Conservation (phyloP, 2,113 vertebrate genomes). For the Coreoperca whiteheadi region DNA sequence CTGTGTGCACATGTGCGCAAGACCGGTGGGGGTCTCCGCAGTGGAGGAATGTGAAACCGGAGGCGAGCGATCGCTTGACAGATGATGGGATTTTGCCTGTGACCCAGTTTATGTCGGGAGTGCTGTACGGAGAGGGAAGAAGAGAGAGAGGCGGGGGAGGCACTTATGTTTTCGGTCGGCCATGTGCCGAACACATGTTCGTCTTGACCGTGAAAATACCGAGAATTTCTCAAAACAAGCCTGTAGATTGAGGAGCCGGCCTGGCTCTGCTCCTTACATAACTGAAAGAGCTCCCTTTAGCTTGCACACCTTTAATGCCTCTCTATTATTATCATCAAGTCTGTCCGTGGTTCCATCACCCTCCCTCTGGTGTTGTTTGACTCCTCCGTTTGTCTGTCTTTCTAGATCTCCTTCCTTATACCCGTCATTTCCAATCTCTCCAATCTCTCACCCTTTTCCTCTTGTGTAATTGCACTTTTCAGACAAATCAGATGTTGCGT, state of each 20-base stretch:
- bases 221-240: slow-evolving; percentile 77
- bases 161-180: slow-evolving; percentile 57
- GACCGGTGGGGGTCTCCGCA: slow-evolving; percentile 53
- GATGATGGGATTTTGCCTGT: slow-evolving; percentile 77
- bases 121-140: slow-evolving; percentile 25
- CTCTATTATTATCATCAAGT: slow-evolving; percentile 58
- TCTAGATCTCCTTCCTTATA: slow-evolving; percentile 8
- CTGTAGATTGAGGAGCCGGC: slow-evolving; percentile 53
- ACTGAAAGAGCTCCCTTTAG: slow-evolving; percentile 62
- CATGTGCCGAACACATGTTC: slow-evolving; percentile 83
- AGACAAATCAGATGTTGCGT: slow-evolving; percentile 33
- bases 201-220: slow-evolving; percentile 76
- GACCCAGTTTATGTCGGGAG: slow-evolving; percentile 77
- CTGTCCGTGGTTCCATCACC: slow-evolving; percentile 40
- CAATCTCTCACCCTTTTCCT: slow-evolving; percentile 25
- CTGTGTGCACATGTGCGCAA: slow-evolving; percentile 31
- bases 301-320: slow-evolving; percentile 54
- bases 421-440: slow-evolving; percentile 24
- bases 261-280: slow-evolving; percentile 73
- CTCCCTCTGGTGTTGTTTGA: slow-evolving; percentile 4
- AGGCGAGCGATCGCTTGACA: slow-evolving; percentile 72
- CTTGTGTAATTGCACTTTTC: slow-evolving; percentile 39
- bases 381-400: not conserved
- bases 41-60: slow-evolving; percentile 78
- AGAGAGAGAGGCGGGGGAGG: slow-evolving; percentile 23